Conservation (phyloP, 2,888 invertebrate species). For the Limnephilus marmoratus region DNA sequence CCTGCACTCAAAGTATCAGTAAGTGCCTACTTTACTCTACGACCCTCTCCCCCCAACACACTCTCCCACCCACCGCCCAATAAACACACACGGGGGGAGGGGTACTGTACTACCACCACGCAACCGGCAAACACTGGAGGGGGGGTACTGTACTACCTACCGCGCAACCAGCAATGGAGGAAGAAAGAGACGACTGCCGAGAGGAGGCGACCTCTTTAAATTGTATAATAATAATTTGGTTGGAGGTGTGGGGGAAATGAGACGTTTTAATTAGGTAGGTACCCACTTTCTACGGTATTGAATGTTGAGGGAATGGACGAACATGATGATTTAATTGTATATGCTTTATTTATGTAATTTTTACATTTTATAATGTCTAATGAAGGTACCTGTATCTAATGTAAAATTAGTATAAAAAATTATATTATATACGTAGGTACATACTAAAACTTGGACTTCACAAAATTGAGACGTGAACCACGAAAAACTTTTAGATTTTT, state of each 20-base stretch:
- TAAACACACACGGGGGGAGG: neutral
- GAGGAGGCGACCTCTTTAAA: neutral
- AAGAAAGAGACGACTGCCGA: neutral
- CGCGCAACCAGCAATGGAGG: neutral
- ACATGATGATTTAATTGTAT: neutral
- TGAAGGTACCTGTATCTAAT: too few species aligned
- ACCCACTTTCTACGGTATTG: neutral
- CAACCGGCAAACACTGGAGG: neutral
- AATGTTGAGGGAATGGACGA: neutral
- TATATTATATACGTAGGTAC: too few species aligned
- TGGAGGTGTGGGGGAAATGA: neutral
- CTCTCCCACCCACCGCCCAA: neutral
- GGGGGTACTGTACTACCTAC: neutral
- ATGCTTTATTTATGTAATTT: too few species aligned
- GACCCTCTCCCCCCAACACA: slow-evolving; percentile 18
- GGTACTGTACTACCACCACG: neutral
- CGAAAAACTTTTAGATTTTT: too few species aligned
- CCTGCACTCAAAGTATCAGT: slow-evolving; percentile 56
- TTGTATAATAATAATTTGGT: neutral
- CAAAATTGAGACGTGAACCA: too few species aligned
- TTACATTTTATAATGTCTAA: too few species aligned
- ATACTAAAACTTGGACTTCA: too few species aligned
- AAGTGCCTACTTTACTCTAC: slow-evolving; percentile 58
- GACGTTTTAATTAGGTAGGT: neutral
- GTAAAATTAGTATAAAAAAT: too few species aligned